These are phyloP conservation scores for Myodes glareolus DNA, from an alignment of 2,113 vertebrate species.

Conservation along the genomic window DNA sequence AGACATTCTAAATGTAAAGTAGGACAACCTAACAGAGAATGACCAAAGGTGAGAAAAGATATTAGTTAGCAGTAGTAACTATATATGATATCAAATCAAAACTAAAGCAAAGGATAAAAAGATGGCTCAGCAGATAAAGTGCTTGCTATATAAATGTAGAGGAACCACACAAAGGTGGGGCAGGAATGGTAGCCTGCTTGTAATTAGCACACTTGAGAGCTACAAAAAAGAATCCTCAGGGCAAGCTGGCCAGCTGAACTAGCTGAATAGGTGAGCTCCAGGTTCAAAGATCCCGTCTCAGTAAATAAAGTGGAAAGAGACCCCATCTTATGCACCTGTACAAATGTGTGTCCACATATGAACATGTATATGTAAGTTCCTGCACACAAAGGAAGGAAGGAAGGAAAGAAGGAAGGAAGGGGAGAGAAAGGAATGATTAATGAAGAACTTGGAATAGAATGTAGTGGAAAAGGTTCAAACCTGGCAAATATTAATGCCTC, in stretches of 20 bases:
- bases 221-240: background rate
- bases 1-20: slow-evolving; percentile 28
- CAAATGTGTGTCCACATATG: background rate
- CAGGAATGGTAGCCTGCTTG: background rate
- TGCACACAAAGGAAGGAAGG: background rate
- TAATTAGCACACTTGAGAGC: background rate
- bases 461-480: background rate
- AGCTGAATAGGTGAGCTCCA: background rate
- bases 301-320: background rate
- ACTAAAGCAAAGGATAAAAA: background rate
- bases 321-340: background rate
- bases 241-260: background rate
- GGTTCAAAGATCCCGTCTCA: background rate
- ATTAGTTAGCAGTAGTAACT: background rate
- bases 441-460: background rate
- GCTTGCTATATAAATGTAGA: background rate
- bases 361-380: background rate
- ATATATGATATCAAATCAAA: slow-evolving; percentile 12
- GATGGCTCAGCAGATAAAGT: background rate
- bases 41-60: background rate
- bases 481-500: background rate
- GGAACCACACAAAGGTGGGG: background rate
- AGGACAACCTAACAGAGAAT: slow-evolving; percentile 5
- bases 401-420: too few relatives aligned
- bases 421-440: too few relatives aligned